Base-by-base conservation (phyloP, 1,140 invertebrate species). In the Drosophila obscura region DNA sequence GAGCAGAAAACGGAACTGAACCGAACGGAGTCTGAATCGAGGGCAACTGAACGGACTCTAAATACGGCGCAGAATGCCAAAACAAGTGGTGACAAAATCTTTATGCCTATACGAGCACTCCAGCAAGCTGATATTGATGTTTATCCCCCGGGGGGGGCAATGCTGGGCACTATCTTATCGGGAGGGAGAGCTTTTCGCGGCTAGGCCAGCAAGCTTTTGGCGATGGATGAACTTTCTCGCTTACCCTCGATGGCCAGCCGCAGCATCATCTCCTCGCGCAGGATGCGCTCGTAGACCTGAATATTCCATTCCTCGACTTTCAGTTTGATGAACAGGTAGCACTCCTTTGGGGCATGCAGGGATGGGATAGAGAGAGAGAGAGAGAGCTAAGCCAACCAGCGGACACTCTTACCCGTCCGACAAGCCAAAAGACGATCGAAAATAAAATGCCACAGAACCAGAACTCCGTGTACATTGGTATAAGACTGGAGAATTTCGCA, bases 231-330 rank as follows among this genome's bases (percentile, higher is more conserved):
- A 31, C 62, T 55, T 50, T 73, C 82, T n/a, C n/a, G n/a, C n/a
- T 87, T 87, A 87, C 82, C 82, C 53, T 87, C 83, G 19, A 87
- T 69, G 62, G 83, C 74, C 46, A 78, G 41, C 2, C 71, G 69
- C 53, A 87, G 59, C 78, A 87, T 68, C 66, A 88, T 72, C 77
- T 87, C 82, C 28, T 80, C 83, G 22, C 83, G 82, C 59, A 82
- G 8, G 48, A 88, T 64, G 13, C 73, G 73, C 16, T 55, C 73
- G n/a, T 77, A 65, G 24, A 82, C 75, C 3, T 79, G 69, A 26
- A 60, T 50, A 22, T 87, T 75, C 82, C 82, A 87, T 58, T 78
- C 66, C 15, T 73, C 65, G 71, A 87, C 44, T 45, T 82, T 88
- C n/a, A 87, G 22, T 50, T 65, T 87, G 26, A 87, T 28, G 28